These are phyloP conservation scores for roundworm (Caenorhabditis elegans) DNA, from an alignment of 1,140 invertebrate species.

Conservation along the genomic window WBcel235 BX284606.5:4298001-4298500, in stretches of 20 bases:
- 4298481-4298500: not conserved
- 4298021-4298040: too few species aligned
- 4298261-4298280: not conserved
- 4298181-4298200: not conserved
- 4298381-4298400: too few species aligned
- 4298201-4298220: not conserved
- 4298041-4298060: too few species aligned
- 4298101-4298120: not conserved
- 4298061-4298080: not conserved
- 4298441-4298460: not conserved
- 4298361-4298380: not conserved
- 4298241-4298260: not conserved
- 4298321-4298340: not conserved
- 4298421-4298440: too few species aligned
- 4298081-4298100: not conserved
- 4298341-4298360: not conserved
- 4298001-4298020: too few species aligned
- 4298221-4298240: not conserved
- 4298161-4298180: not conserved
- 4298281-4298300: conserved; percentile 21
- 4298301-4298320: not conserved
- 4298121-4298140: too few species aligned
- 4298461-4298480: not conserved
- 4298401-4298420: too few species aligned
- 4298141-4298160: not conserved